A percentile compares a stretch with the other conserved stretches of the same genome.
Evolutionary conservation across 2,888 invertebrate species (phyloP).

Genomic region (Caenorhabditis afra): DNA sequence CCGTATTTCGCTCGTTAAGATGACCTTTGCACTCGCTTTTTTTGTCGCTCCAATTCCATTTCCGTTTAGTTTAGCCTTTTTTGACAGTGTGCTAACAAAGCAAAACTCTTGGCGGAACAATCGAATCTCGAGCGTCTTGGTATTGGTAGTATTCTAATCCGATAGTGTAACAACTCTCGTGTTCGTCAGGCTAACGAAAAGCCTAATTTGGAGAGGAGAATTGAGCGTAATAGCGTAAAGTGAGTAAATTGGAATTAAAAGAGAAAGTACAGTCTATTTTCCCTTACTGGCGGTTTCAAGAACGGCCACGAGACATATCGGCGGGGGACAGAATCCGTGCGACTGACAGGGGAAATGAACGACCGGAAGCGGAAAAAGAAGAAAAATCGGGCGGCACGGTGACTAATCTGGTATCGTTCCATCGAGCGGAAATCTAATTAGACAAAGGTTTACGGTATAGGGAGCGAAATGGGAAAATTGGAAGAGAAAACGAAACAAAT

Average conservation of each 20-base stretch:
- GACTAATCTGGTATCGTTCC: slow-evolving; percentile 59
- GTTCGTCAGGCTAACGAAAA: slow-evolving; percentile 18
- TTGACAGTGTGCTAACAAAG: slow-evolving; percentile 5
- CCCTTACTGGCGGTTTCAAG: not conserved
- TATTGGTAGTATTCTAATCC: slow-evolving; percentile 31
- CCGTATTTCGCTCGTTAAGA: not conserved
- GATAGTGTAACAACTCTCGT: slow-evolving; percentile 34
- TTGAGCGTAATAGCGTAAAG: slow-evolving; percentile 25
- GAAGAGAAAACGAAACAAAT: slow-evolving; percentile 2
- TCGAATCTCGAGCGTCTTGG: slow-evolving; percentile 22
- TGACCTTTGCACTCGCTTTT: slow-evolving; percentile 30
- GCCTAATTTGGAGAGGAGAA: slow-evolving; percentile 27
- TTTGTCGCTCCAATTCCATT: slow-evolving; percentile 22
- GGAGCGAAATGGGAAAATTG: slow-evolving; percentile 26
- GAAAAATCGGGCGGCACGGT: slow-evolving; percentile 38
- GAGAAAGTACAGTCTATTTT: slow-evolving; percentile 1
- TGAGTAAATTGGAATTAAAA: slow-evolving; percentile 1
- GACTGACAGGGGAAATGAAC: slow-evolving; percentile 26
- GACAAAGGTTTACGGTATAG: slow-evolving; percentile 43
- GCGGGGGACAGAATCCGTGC: slow-evolving; percentile 7
- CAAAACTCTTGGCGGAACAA: slow-evolving; percentile 21
- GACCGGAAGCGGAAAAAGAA: slow-evolving; percentile 44
- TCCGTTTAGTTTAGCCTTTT: slow-evolving; percentile 37
- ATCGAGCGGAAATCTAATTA: slow-evolving; percentile 51
- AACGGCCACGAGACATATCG: slow-evolving; percentile 1